Evolutionary conservation across 2,888 invertebrate species (phyloP).

Genomic region (Poecilus cupreus): DNA sequence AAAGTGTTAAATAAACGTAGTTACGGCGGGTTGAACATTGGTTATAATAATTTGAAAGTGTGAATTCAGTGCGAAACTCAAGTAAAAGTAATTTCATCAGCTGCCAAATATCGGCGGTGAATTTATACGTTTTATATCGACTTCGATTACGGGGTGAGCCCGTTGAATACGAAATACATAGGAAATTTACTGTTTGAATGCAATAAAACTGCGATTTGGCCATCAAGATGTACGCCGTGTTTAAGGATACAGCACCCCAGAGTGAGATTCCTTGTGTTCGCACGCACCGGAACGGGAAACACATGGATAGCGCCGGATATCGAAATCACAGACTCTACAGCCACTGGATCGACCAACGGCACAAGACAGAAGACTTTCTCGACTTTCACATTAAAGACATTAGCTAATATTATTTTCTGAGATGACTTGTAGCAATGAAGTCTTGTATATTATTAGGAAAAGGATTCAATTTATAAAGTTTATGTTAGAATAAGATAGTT

Average conservation of each 20-base stretch:
- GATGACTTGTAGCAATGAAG: too few relatives aligned
- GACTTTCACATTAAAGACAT: too few relatives aligned
- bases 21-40: too few relatives aligned
- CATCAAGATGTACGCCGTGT: slow-evolving; percentile 73
- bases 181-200: slow-evolving; percentile 70
- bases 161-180: slow-evolving; percentile 69
- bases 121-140: slow-evolving; percentile 58
- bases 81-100: slow-evolving; percentile 49
- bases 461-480: too few relatives aligned
- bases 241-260: slow-evolving; percentile 72
- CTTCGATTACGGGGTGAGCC: slow-evolving; percentile 50
- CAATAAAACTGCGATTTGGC: slow-evolving; percentile 71
- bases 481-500: too few relatives aligned
- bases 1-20: too few relatives aligned
- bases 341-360: not conserved
- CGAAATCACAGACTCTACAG: slow-evolving; percentile 36
- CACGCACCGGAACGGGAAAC: slow-evolving; percentile 68
- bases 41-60: not conserved
- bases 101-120: slow-evolving; percentile 42
- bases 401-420: too few relatives aligned
- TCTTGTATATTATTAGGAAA: too few relatives aligned
- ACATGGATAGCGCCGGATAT: slow-evolving; percentile 48
- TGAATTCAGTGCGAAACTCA: not conserved
- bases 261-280: slow-evolving; percentile 70
- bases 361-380: too few relatives aligned